Evolutionary conservation across 2,113 vertebrate species (phyloP), one percentile per base, ranked within the genome.

Genomic region (Clupea harengus): DNA sequence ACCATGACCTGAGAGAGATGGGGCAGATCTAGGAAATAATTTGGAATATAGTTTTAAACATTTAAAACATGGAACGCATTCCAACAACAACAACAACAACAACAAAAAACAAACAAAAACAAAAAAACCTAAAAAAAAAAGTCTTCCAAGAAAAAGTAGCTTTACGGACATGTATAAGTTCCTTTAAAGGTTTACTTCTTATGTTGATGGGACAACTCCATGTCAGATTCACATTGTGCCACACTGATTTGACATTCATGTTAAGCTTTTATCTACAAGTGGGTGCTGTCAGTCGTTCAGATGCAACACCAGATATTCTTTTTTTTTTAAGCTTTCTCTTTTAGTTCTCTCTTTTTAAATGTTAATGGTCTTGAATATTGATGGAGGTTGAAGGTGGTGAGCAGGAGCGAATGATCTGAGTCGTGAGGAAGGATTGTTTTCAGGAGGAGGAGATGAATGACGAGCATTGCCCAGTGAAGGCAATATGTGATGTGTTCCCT

Each of bases 261-360:
- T 87, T 88, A 44, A 84, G 83, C 84, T 86, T 72, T 86, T 89
- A 83, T 89, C 91, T 90, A 86, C 87, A 92, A 89, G 92, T 91
- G 92, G 94, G 93, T 94, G 94, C 92, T 92, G 90, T 94, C 54
- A 90, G 82, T 78, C 78, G 91, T 91, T 93, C 90, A 92, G 91
- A 90, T 92, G 91, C 90, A 93, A 92, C 92, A 88, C 90, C 86
- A 46, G 88, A 88, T 91, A 64, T 93, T 92, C 90, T 49, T 90
- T 88, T 49, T 90, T 88, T 84, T 88, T 75, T 83, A 60, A 84
- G 15, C 44, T 39, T 85, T 87, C n/a, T 81, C 80, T 52, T 87
- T 78, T 46, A 54, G 72, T 81, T 87, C 7, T n/a, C 8, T 87
- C 22, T 84, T 82, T 85, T 57, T 84, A 57, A 84, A 75, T 45